Conservation (phyloP, 2,797 vertebrate species). For the Vespertilio murinus region DNA sequence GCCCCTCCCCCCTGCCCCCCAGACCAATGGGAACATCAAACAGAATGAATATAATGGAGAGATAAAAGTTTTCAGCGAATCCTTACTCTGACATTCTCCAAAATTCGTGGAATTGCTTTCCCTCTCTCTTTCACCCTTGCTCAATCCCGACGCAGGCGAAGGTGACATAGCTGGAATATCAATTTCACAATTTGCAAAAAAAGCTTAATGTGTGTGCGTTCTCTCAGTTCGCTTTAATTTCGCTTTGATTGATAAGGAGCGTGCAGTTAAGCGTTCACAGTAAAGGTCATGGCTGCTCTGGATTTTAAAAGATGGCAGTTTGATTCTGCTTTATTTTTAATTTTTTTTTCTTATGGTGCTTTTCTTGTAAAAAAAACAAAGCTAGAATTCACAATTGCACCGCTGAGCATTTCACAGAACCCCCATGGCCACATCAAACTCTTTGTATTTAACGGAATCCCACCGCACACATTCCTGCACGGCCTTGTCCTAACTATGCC, state of each 20-base stretch:
- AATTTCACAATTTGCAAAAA: constrained; percentile 87
- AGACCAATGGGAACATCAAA: constrained; percentile 79
- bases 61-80: constrained; percentile 70
- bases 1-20: constrained; percentile 37
- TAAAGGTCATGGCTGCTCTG: constrained; percentile 62
- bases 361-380: constrained; percentile 66
- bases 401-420: neutral
- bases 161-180: constrained; percentile 89
- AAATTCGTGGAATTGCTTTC: constrained; percentile 88
- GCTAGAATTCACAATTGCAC: constrained; percentile 17
- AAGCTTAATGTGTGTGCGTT: constrained; percentile 79
- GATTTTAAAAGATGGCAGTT: constrained; percentile 53
- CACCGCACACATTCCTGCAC: neutral
- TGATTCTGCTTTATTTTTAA: neutral
- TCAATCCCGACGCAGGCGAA: constrained; percentile 88
- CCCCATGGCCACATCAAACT: neutral
- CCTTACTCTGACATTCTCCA: constrained; percentile 90
- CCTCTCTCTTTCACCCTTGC: constrained; percentile 89
- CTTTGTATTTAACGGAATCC: constrained; percentile 34
- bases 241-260: constrained; percentile 66
- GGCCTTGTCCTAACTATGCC: constrained; percentile 37
- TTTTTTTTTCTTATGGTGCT: neutral
- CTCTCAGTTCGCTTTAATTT: constrained; percentile 77
- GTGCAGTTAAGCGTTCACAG: constrained; percentile 73
- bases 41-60: constrained; percentile 79